A percentile compares a stretch with the other conserved stretches of the same genome.
Conservation (phyloP, 2,113 vertebrate species). For the Misgurnus mizolepis region DNA sequence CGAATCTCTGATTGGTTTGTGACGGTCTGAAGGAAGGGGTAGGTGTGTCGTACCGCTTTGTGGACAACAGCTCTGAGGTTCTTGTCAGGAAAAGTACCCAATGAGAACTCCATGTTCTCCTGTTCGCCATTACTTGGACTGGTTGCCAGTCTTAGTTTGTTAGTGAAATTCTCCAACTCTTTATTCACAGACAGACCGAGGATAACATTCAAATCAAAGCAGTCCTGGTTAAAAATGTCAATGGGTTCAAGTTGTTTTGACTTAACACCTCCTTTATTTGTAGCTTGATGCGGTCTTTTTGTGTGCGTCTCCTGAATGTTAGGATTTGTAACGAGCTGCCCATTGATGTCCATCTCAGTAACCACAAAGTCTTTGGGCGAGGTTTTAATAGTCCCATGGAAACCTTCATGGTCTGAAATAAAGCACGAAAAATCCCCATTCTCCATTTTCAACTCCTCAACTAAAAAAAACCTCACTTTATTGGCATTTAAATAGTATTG, state of each 20-base stretch:
- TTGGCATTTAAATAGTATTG: not conserved
- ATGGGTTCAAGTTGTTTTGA: not conserved
- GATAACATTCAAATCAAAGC: conserved; percentile 73
- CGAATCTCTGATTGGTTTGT: conserved; percentile 82
- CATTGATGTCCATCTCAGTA: conserved; percentile 79
- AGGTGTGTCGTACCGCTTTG: conserved; percentile 81
- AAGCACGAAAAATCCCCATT: conserved; percentile 66
- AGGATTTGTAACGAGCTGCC: conserved; percentile 59
- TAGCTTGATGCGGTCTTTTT: not conserved
- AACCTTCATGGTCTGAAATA: conserved; percentile 81
- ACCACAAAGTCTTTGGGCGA: conserved; percentile 87
- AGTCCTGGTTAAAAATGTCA: conserved; percentile 41
- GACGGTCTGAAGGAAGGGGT: conserved; percentile 86
- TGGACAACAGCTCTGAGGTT: conserved; percentile 81
- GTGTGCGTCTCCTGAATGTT: not conserved
- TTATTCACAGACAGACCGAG: conserved; percentile 72
- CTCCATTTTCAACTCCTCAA: conserved; percentile 46
- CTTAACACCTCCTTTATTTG: not conserved
- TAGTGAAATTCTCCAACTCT: conserved; percentile 76
- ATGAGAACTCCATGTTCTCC: conserved; percentile 69
- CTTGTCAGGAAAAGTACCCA: conserved; percentile 83
- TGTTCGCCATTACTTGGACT: not conserved
- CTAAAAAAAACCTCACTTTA: not conserved
- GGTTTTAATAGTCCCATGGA: conserved; percentile 86
- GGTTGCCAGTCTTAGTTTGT: conserved; percentile 63